These are phyloP conservation scores for Volucella inanis DNA, from an alignment of 2,888 invertebrate species.

Conservation along the genomic window DNA sequence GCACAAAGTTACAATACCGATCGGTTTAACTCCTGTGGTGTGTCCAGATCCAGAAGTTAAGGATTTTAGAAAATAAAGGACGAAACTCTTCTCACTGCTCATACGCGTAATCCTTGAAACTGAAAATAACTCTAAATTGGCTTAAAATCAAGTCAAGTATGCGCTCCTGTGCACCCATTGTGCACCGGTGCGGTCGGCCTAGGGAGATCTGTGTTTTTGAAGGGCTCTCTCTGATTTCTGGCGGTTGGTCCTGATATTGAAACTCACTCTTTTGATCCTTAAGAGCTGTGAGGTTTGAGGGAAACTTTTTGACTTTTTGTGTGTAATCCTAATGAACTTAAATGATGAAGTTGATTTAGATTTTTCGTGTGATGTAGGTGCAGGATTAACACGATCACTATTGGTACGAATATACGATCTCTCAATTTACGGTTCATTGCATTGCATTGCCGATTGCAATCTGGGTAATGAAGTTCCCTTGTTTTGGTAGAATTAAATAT, in stretches of 20 bases:
- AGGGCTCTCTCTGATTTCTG: neutral
- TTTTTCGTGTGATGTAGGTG: conserved; percentile 70
- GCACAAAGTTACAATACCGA: conserved; percentile 62
- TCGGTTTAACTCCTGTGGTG: conserved; percentile 68
- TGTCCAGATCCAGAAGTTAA: conserved; percentile 58
- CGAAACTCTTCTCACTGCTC: conserved; percentile 43
- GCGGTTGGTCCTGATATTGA: conserved; percentile 26
- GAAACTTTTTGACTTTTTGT: conserved; percentile 80
- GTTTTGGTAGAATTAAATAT: conserved; percentile 40
- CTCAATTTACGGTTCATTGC: conserved; percentile 56
- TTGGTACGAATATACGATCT: conserved; percentile 26
- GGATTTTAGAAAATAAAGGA: conserved; percentile 55
- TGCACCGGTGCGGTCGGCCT: conserved; percentile 21
- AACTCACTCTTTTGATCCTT: no score
- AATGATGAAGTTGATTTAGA: conserved; percentile 78
- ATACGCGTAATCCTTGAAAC: conserved; percentile 52
- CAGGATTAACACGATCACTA: conserved; percentile 62
- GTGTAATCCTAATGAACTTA: conserved; percentile 83
- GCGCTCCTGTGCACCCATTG: conserved; percentile 67
- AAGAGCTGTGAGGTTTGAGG: conserved; percentile 75
- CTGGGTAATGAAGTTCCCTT: conserved; percentile 61
- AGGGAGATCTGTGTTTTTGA: no score
- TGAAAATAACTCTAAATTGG: conserved; percentile 80
- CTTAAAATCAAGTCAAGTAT: conserved; percentile 83
- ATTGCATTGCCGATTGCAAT: conserved; percentile 40